Conservation (phyloP, 2,113 vertebrate species). For the Vicugna pacos region DNA sequence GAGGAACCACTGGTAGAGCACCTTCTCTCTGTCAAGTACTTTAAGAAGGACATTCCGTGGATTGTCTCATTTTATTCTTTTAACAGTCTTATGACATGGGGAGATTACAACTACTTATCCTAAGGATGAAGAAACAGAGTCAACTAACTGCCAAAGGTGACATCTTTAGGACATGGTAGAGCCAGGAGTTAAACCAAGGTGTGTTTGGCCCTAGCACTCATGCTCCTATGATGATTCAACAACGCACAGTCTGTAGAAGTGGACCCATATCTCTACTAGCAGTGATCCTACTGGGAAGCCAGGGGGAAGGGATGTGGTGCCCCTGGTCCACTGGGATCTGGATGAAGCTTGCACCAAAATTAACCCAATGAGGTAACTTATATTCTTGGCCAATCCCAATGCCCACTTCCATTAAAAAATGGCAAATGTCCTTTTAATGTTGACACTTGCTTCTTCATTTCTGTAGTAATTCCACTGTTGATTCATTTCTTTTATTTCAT, state of each 20-base stretch:
- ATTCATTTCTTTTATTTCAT: background rate
- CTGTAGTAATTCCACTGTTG: background rate
- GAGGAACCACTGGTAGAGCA: background rate
- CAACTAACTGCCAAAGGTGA: background rate
- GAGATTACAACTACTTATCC: background rate
- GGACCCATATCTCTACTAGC: background rate
- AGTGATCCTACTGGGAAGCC: background rate
- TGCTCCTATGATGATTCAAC: background rate
- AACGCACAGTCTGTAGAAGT: background rate
- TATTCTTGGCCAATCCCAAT: background rate
- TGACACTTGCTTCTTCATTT: background rate
- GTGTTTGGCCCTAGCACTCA: background rate
- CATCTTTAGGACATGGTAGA: background rate
- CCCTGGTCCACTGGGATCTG: background rate
- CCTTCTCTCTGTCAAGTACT: background rate
- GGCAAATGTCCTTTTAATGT: background rate
- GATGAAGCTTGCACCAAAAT: background rate
- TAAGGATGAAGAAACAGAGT: conserved; percentile 19
- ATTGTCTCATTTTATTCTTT: conserved; percentile 16
- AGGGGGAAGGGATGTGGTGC: background rate
- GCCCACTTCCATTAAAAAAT: background rate
- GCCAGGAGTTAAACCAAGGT: background rate
- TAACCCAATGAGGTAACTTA: background rate
- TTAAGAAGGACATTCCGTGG: background rate
- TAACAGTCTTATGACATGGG: background rate